phyloP scores from a whole-genome alignment of 2,888 invertebrate species.

The Trachelus stipa region DNA sequence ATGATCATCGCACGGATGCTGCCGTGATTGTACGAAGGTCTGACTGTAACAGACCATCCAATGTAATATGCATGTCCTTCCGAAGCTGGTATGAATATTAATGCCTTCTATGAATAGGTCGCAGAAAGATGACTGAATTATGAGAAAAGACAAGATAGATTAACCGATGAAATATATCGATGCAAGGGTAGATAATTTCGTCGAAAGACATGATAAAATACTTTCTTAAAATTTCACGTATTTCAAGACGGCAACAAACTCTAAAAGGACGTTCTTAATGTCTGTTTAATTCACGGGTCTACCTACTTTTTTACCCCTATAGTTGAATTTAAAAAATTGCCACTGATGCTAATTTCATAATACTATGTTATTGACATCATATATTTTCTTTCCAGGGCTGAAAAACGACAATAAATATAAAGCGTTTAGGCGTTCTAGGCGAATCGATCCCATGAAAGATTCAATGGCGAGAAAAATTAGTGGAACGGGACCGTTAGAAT shows the following conservation, averaged over 20 bases:
- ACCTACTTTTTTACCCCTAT: not conserved
- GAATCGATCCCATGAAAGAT: not conserved
- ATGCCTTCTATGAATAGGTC: conserved; percentile 8
- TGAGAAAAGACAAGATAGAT: conserved; percentile 21
- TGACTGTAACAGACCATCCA: not conserved
- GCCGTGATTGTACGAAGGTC: not conserved
- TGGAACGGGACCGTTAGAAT: not conserved
- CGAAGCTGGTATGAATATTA: conserved; percentile 15
- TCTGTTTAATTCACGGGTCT: not conserved
- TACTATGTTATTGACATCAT: not conserved
- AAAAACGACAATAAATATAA: not conserved
- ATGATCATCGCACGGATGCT: not conserved
- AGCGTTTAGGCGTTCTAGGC: not conserved
- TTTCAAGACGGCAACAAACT: not conserved
- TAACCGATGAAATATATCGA: conserved; percentile 19
- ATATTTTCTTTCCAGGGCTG: not conserved
- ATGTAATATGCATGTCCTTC: not conserved
- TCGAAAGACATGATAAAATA: not conserved
- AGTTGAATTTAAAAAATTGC: not conserved
- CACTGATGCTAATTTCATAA: not conserved
- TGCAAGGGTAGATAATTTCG: not conserved
- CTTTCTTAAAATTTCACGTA: not conserved
- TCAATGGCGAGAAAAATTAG: not conserved
- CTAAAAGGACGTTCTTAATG: not conserved
- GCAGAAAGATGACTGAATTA: conserved; percentile 16